Evolutionary conservation across 2,797 vertebrate species (phyloP), one percentile per base, ranked within the genome.

Genomic region (Eulemur coronatus): DNA sequence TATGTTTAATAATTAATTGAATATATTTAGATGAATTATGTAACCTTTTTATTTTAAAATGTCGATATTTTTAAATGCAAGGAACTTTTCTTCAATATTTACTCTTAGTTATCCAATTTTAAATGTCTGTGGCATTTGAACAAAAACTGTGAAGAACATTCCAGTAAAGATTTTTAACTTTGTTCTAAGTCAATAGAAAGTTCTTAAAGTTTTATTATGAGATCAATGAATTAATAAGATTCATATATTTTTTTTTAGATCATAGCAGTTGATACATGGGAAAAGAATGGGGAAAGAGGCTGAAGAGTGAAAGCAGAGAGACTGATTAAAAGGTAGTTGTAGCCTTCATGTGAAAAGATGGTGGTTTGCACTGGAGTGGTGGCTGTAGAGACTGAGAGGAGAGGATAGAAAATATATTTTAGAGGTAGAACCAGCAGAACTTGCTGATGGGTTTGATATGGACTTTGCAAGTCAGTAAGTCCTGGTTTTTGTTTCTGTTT

Each of bases 1-100:
- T 87, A 50, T 59, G 41, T 41, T 96, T 93, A 91, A 70, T 69
- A 91, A 91, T 84, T 84, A 93, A 14, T 59, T 75, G 13, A 48
- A 69, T 50, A 46, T 93, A 69, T 75, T 87, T 88, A 65, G 14
- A n/a, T 61, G 14, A 94, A 88, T n/a, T 79, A 69, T n/a, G 22
- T 38, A 41, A 67, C 3, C 1, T 69, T 90, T 89, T 63, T 81
- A 69, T 92, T 94, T 92, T 78, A 82, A 95, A 72, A 78, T 57
- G n/a, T 33, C 65, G 4, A 59, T 73, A 70, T 85, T 95, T 95
- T 93, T 72, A 73, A 88, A 85, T 73, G 24, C 20, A 89, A 85
- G 41, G 5, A 7, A 81, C 2, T 85, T 95, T 78, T 84, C 41
- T 48, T 13, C n/a, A 92, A n/a, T 67, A 80, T 85, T 80, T 85